Evolutionary conservation across 2,888 invertebrate genomes (phyloP).

Genomic region (Eristalis tenax): DNA sequence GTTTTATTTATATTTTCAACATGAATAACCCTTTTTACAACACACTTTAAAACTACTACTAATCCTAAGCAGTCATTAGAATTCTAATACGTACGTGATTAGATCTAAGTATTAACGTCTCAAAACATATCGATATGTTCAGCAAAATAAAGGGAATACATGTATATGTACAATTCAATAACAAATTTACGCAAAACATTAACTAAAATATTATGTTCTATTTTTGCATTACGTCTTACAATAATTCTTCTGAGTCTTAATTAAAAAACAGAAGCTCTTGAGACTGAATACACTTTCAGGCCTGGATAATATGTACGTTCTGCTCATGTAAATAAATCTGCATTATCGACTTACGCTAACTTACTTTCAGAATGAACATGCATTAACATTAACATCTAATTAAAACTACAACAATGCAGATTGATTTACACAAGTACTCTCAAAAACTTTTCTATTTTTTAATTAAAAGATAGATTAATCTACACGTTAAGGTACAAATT

Average conservation of each 20-base stretch:
- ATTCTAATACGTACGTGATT: conserved; percentile 49
- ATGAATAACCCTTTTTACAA: conserved; percentile 20
- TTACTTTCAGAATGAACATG: conserved; percentile 49
- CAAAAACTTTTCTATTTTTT: conserved; percentile 13
- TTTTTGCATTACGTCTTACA: background rate
- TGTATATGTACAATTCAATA: conserved; percentile 66
- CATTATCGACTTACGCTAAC: conserved; percentile 20
- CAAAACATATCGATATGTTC: conserved; percentile 3
- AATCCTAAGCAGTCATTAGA: conserved; percentile 58
- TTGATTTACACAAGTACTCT: conserved; percentile 32
- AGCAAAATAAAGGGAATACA: conserved; percentile 1
- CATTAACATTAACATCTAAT: conserved; percentile 1
- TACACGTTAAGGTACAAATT: conserved; percentile 9
- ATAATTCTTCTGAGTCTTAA: conserved; percentile 4
- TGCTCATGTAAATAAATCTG: conserved; percentile 43
- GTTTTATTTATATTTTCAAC: conserved; percentile 13
- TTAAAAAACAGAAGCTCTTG: conserved; percentile 28
- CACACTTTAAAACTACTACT: conserved; percentile 6
- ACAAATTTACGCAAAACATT: conserved; percentile 19
- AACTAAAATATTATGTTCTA: background rate
- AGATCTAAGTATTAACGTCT: conserved; percentile 22
- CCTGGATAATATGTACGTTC: background rate
- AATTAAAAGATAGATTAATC: conserved; percentile 17
- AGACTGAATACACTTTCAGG: conserved; percentile 28
- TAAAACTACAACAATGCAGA: conserved; percentile 34